Evolutionary conservation across 2,888 invertebrate species (phyloP).

Genomic region (Eristalis intricaria): DNA sequence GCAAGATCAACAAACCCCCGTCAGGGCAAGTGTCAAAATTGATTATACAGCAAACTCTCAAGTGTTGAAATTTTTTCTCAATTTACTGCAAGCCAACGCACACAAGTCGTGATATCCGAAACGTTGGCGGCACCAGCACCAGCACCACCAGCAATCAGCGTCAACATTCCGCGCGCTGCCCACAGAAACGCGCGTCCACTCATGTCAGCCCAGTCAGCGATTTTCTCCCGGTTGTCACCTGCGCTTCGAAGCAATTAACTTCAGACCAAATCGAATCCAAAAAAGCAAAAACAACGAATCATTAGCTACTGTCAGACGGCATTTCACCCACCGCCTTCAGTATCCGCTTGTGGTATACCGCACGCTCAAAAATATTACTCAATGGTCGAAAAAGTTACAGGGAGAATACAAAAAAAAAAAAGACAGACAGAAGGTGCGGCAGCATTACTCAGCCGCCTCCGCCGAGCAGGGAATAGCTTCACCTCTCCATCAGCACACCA

Average conservation of each 20-base stretch:
- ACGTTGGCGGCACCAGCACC: constrained; percentile 5
- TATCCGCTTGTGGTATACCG: constrained; percentile 36
- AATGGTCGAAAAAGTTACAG: constrained; percentile 9
- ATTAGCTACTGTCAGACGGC: constrained; percentile 12
- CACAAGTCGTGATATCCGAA: constrained; percentile 28
- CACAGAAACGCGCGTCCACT: constrained; percentile 14
- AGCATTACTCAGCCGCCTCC: constrained; percentile 39
- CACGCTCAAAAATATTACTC: constrained; percentile 36
- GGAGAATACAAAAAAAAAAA: constrained; percentile 1
- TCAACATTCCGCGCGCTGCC: constrained; percentile 46
- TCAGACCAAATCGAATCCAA: constrained; percentile 21
- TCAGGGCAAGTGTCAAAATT: neutral
- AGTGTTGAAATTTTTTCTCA: constrained; percentile 1
- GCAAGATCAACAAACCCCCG: neutral
- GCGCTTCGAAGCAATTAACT: constrained; percentile 52
- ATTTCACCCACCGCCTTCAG: constrained; percentile 20
- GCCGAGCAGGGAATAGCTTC: constrained; percentile 5
- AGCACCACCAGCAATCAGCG: neutral
- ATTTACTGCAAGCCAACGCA: constrained; percentile 9
- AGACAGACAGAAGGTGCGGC: constrained; percentile 18
- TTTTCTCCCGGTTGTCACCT: constrained; percentile 56
- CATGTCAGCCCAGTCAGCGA: constrained; percentile 27
- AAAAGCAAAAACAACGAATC: neutral
- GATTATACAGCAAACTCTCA: constrained; percentile 9
- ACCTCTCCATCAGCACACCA: constrained; percentile 24